Conservation (phyloP, 2,113 vertebrate genomes). For the Excalfactoria chinensis region DNA sequence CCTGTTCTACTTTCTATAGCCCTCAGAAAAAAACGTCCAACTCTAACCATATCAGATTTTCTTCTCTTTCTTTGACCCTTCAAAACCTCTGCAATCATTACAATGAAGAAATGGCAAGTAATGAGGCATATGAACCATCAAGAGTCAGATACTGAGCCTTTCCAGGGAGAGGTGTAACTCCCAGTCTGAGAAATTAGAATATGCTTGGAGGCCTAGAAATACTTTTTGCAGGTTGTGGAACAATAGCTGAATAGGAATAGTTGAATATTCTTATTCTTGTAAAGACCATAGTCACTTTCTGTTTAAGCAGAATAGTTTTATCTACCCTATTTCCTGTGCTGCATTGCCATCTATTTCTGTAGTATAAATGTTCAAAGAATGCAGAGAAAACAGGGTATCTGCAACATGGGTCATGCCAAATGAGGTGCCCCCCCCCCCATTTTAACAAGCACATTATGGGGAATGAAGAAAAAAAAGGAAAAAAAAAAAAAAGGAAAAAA, state of each 20-base stretch:
- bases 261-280: neutral
- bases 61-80: neutral
- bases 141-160: neutral
- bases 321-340: neutral
- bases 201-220: neutral
- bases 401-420: neutral
- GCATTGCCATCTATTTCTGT: neutral
- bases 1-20: neutral
- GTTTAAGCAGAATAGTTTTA: neutral
- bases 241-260: neutral
- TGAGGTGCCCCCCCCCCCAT: neutral
- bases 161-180: neutral
- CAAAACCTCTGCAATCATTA: slow-evolving; percentile 22
- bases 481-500: too few species aligned
- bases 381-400: neutral
- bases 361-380: neutral
- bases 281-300: neutral
- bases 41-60: neutral
- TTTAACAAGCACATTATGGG: neutral
- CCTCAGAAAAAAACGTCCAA: neutral
- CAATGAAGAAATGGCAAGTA: slow-evolving; percentile 1
- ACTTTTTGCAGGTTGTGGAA: neutral
- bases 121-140: neutral
- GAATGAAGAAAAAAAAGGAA: too few species aligned
- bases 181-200: slow-evolving; percentile 26